Evolutionary conservation across 2,888 invertebrate species (phyloP).

Genomic region (Dolichomitus sp.): DNA sequence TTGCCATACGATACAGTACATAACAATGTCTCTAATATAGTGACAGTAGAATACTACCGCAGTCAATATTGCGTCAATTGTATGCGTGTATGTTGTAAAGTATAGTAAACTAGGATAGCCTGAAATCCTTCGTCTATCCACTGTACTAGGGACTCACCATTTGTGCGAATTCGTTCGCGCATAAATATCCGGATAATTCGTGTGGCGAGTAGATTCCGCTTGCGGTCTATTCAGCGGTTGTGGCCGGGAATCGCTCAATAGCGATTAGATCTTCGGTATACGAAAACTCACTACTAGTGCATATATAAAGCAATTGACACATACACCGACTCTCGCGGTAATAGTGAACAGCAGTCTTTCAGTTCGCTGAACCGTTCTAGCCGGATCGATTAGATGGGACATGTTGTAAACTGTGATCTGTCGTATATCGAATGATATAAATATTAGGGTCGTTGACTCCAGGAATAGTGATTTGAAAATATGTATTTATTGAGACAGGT

Average conservation of each 20-base stretch:
- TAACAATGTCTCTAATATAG: not conserved
- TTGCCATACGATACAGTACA: not conserved
- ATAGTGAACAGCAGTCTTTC: slow-evolving; percentile 3
- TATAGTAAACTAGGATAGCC: slow-evolving; percentile 9
- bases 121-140: not conserved
- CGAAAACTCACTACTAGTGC: not conserved
- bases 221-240: slow-evolving; percentile 27
- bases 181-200: slow-evolving; percentile 57
- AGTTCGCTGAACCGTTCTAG: not conserved
- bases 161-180: slow-evolving; percentile 37
- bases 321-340: not conserved
- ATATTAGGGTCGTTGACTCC: not conserved
- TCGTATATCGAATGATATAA: not conserved
- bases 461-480: too few species aligned
- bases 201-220: slow-evolving; percentile 5
- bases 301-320: not conserved
- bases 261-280: slow-evolving; percentile 27
- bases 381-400: slow-evolving; percentile 7
- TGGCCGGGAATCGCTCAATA: slow-evolving; percentile 31
- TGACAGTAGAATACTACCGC: not conserved
- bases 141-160: slow-evolving; percentile 13
- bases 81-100: not conserved
- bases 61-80: not conserved
- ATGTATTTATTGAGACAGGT: too few species aligned
- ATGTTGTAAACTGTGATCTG: slow-evolving; percentile 1